Evolutionary conservation across 1,140 invertebrate genomes (phyloP).

Genomic region (Semibalanus balanoides): DNA sequence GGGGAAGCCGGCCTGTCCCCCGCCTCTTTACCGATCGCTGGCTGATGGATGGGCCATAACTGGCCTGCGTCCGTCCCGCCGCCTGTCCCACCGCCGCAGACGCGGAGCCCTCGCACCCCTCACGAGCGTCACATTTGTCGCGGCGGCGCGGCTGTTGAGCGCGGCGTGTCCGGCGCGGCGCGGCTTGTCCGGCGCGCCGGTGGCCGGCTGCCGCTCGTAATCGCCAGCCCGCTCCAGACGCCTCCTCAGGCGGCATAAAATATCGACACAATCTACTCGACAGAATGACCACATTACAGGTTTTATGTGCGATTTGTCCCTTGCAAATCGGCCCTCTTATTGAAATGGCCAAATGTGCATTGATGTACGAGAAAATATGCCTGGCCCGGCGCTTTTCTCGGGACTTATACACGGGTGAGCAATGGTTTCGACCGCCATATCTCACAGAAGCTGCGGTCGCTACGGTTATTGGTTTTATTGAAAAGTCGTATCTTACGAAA

Average conservation of each 20-base stretch:
- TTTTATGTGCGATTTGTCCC: constrained; percentile 2
- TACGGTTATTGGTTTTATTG: constrained; percentile 2
- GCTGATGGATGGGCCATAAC: neutral
- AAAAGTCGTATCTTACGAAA: neutral
- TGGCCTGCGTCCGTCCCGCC: too few species aligned
- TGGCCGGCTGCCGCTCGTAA: neutral
- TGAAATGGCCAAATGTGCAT: constrained; percentile 2
- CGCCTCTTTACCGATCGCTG: neutral
- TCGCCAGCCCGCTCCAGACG: neutral
- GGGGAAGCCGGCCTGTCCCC: too few species aligned
- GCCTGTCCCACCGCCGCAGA: too few species aligned
- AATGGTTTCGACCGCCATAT: neutral
- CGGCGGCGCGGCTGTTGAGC: too few species aligned
- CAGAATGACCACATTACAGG: constrained; percentile 1
- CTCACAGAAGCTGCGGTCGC: neutral
- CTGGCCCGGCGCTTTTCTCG: neutral
- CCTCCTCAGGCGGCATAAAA: neutral
- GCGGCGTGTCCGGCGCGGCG: too few species aligned
- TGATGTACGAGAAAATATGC: constrained; percentile 2
- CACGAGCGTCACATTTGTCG: neutral
- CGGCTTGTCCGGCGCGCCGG: too few species aligned
- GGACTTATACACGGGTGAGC: neutral
- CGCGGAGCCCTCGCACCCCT: neutral
- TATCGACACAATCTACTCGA: constrained; percentile 2
- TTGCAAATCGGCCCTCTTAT: constrained; percentile 1